Percentiles rank a stretch among this genome's conserved stretches.
phyloP scores from a whole-genome alignment of 2,113 vertebrate species.

The Trogon surrucura region DNA sequence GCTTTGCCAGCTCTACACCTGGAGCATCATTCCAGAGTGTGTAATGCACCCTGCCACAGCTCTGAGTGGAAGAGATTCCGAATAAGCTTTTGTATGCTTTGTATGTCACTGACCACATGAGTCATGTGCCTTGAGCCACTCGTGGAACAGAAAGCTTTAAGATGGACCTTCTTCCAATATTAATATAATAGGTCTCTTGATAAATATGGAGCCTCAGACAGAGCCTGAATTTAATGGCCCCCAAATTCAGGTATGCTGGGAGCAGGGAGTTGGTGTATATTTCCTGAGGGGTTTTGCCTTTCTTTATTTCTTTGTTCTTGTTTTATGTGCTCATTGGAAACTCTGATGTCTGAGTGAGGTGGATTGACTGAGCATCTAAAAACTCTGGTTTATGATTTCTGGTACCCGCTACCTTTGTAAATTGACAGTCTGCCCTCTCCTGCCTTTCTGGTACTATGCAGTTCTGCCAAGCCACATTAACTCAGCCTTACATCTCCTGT shows the following conservation, averaged over 20 bases:
- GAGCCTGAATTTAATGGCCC: not conserved
- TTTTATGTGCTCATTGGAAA: not conserved
- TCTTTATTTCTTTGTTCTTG: not conserved
- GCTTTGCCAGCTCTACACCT: not conserved
- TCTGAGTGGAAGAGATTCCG: not conserved
- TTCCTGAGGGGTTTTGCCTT: not conserved
- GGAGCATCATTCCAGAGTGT: not conserved
- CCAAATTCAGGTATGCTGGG: not conserved
- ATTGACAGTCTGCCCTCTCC: not conserved
- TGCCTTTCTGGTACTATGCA: not conserved
- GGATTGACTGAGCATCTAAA: not conserved
- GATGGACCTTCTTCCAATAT: not conserved
- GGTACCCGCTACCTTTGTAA: not conserved
- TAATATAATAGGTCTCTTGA: not conserved
- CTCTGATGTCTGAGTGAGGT: not conserved
- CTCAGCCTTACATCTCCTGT: not conserved
- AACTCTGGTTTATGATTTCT: not conserved
- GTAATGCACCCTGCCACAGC: fast-evolving
- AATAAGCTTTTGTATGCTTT: not conserved
- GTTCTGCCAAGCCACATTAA: conserved; percentile 9
- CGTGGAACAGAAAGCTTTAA: not conserved
- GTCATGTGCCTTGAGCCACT: not conserved
- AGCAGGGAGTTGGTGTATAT: not conserved
- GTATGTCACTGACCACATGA: fast-evolving
- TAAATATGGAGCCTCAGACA: not conserved